These are phyloP conservation scores for Cephalopholis sonnerati DNA, from an alignment of 2,113 vertebrate genomes.

Conservation along the genomic window DNA sequence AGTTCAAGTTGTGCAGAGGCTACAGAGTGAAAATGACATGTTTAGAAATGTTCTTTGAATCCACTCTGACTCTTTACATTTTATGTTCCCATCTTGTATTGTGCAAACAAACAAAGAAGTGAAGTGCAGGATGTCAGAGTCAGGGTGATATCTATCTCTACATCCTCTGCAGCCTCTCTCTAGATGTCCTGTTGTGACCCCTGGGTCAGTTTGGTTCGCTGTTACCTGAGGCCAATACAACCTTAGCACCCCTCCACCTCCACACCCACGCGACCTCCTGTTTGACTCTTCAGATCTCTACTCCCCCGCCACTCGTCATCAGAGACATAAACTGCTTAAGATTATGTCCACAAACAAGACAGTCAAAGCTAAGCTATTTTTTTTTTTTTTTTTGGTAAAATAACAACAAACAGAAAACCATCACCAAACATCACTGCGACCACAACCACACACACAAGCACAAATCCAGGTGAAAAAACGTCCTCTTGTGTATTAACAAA, in stretches of 20 bases:
- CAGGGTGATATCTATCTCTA: conserved; percentile 16
- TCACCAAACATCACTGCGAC: background rate
- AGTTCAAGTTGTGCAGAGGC: conserved; percentile 6
- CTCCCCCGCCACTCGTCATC: background rate
- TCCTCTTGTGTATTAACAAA: conserved; percentile 60
- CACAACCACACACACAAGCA: conserved; percentile 3
- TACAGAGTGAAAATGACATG: background rate
- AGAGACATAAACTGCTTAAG: background rate
- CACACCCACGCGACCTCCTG: conserved; percentile 6
- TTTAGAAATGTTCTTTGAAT: background rate
- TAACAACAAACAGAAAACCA: conserved; percentile 15
- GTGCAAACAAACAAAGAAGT: conserved; percentile 1
- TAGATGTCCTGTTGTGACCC: conserved; percentile 45
- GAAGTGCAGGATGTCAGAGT: background rate
- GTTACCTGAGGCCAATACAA: conserved; percentile 39
- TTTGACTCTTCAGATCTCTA: background rate
- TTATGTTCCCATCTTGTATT: background rate
- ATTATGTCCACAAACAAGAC: background rate
- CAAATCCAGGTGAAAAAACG: conserved; percentile 63
- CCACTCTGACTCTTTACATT: background rate
- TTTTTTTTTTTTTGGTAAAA: background rate
- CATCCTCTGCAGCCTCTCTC: background rate
- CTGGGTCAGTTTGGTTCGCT: conserved; percentile 27
- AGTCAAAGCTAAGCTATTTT: background rate
- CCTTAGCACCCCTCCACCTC: conserved; percentile 9